Percentiles rank a stretch among this genome's conserved stretches.
phyloP scores from a whole-genome alignment of 1,140 invertebrate genomes.

The Sarcophaga bullata region DNA sequence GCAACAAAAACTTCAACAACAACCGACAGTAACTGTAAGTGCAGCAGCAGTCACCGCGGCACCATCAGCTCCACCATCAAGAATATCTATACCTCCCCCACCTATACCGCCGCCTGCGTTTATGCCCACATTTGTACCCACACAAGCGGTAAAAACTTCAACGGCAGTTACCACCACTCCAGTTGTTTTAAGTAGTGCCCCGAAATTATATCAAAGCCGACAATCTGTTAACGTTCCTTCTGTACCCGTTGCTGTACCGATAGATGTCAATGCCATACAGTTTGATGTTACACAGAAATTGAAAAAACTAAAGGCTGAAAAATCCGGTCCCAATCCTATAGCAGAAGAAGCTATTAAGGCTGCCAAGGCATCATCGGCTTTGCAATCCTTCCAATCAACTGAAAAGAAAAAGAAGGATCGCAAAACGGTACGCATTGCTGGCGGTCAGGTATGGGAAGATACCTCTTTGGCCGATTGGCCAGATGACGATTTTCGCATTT shows the following conservation, averaged over 20 bases:
- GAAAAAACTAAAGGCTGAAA: conserved; percentile 75
- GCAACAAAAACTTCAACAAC: conserved; percentile 72
- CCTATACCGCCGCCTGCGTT: conserved; percentile 66
- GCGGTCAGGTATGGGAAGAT: conserved; percentile 95
- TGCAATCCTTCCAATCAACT: conserved; percentile 67
- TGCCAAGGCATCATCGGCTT: conserved; percentile 70
- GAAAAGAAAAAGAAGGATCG: conserved; percentile 74
- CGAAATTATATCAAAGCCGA: conserved; percentile 71
- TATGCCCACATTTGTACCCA: conserved; percentile 66
- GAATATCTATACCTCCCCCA: conserved; percentile 69
- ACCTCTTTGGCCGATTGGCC: conserved; percentile 91
- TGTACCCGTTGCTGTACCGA: conserved; percentile 66
- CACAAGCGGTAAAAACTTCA: conserved; percentile 57
- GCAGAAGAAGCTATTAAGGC: conserved; percentile 73
- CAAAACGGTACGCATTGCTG: conserved; percentile 84
- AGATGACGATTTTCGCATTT: conserved; percentile 96
- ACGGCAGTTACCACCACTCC: conserved; percentile 67
- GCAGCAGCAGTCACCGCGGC: conserved; percentile 49
- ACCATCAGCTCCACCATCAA: conserved; percentile 62
- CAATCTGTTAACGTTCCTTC: conserved; percentile 64
- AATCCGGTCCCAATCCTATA: conserved; percentile 71
- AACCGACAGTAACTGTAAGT: conserved; percentile 61
- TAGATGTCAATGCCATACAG: conserved; percentile 72
- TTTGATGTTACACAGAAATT: conserved; percentile 74
- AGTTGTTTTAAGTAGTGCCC: conserved; percentile 72